Conservation (phyloP, 2,888 invertebrate species). For the Sinotaia quadrata region DNA sequence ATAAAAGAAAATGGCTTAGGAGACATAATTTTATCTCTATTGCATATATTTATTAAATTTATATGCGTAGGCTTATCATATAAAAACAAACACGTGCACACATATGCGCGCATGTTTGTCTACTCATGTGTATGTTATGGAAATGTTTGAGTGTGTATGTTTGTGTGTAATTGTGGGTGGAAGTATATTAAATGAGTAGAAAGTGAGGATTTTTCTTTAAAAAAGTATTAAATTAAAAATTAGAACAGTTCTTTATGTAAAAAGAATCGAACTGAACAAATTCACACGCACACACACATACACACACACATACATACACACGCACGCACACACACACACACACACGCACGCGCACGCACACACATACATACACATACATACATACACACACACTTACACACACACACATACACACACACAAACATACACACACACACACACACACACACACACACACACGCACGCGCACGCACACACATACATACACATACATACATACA, state of each 20-base stretch:
- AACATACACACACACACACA: neutral
- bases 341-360: conserved; percentile 13
- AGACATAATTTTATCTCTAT: too few relatives aligned
- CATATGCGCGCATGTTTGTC: too few relatives aligned
- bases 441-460: conserved; percentile 19
- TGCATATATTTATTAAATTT: too few relatives aligned
- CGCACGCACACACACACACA: conserved; percentile 15
- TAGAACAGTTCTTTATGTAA: neutral
- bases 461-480: conserved; percentile 16
- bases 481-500: conserved; percentile 4
- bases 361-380: neutral
- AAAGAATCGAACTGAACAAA: neutral
- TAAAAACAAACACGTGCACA: too few relatives aligned
- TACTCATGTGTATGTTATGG: too few relatives aligned
- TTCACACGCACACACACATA: conserved; percentile 14
- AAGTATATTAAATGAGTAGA: neutral
- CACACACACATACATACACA: conserved; percentile 15
- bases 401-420: neutral
- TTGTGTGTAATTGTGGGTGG: too few relatives aligned
- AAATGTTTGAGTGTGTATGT: too few relatives aligned
- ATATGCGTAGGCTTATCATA: too few relatives aligned
- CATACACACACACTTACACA: neutral
- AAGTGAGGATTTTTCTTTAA: neutral
- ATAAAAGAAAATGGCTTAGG: too few relatives aligned
- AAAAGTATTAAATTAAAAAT: too few relatives aligned